Evolutionary conservation across 53 echinoderm and acorn worm species (phyloP), one percentile per base, ranked within the genome.

Genomic region (Arbacia lixula): DNA sequence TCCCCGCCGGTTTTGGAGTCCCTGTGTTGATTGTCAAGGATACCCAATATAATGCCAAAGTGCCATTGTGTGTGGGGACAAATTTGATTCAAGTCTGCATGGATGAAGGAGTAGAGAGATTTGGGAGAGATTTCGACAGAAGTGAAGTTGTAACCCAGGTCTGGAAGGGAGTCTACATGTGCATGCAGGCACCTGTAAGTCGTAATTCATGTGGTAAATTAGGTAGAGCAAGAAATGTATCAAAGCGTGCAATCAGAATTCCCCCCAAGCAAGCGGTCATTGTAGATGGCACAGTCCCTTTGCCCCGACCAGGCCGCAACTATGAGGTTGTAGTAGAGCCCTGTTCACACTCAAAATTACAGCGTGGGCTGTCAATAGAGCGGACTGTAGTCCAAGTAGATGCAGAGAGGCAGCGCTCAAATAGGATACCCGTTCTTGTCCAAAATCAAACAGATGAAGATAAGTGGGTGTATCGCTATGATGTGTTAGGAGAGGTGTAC

Each of bases 51-150:
- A 84, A 84, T 53, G 34, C n/a, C 24, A 73, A 46, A 14, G 64
- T 86, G 5, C 86, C 86, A 1, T 19, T 74, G 29, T 63, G 72
- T 56, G 73, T 74, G 31, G 86, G 86, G 32, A 74, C 51, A 16
- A 86, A 86, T 86, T 41, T 86, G 14, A 56, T 77, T 24, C 21
- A 39, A 36, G 17, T 20, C 1, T 58, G 56, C 25, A 58, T 58
- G 34, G 37, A 73, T 17, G 14, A 16, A 73, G 74, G 74, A 3
- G n/a, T 3, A 1, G 3, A 29, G 0, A 6, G 36, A 12, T 65
- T 65, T 36, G 65, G 65, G 12, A 6, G 16, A 6, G 35, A 65
- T 20, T 65, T 65, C 30, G 36, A 1, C 28, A 2, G 3, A 32
- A 63, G 34, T 16, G 28, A 32, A 17, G 16, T 12, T 5, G 36